A percentile compares a stretch with the other conserved stretches of the same genome.
phyloP scores from a whole-genome alignment of 1,140 invertebrate genomes.

The Drosophila hydei region DNA sequence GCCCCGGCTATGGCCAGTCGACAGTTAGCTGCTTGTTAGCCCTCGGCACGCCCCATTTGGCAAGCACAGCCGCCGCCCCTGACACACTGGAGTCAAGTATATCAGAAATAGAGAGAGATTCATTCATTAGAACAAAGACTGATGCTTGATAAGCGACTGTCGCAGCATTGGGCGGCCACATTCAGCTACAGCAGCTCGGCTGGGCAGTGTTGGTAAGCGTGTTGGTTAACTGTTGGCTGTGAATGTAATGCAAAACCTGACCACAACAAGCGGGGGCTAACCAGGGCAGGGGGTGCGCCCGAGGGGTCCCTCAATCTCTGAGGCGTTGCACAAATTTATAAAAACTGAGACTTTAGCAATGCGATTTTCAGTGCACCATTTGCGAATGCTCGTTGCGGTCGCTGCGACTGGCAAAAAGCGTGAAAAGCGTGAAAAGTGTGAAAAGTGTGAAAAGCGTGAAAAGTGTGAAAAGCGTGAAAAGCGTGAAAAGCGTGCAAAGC shows the following conservation, averaged over 20 bases:
- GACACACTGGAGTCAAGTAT: conserved; percentile 32
- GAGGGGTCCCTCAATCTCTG: conserved; percentile 4
- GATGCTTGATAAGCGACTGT: conserved; percentile 62
- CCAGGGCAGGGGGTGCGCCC: conserved; percentile 34
- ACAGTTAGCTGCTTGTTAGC: conserved; percentile 6
- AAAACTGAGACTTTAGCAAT: conserved; percentile 53
- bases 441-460: too few species aligned
- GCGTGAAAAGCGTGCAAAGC: too few species aligned
- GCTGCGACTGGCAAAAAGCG: conserved; percentile 4
- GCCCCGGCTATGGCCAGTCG: neutral
- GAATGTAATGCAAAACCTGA: conserved; percentile 65
- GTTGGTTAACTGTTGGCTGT: conserved; percentile 9
- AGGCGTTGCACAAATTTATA: conserved; percentile 65
- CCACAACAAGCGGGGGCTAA: conserved; percentile 16
- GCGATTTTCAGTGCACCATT: conserved; percentile 65
- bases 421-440: too few species aligned
- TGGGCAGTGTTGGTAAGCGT: conserved; percentile 71
- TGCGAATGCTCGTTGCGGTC: conserved; percentile 58
- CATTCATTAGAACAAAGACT: conserved; percentile 26
- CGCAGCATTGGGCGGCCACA: conserved; percentile 29
- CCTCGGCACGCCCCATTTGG: conserved; percentile 51
- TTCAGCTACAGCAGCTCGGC: conserved; percentile 58
- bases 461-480: neutral
- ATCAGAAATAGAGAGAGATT: conserved; percentile 20
- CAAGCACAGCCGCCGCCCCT: neutral